Conservation (phyloP, 1,140 invertebrate genomes). For the Ectropis grisescens region DNA sequence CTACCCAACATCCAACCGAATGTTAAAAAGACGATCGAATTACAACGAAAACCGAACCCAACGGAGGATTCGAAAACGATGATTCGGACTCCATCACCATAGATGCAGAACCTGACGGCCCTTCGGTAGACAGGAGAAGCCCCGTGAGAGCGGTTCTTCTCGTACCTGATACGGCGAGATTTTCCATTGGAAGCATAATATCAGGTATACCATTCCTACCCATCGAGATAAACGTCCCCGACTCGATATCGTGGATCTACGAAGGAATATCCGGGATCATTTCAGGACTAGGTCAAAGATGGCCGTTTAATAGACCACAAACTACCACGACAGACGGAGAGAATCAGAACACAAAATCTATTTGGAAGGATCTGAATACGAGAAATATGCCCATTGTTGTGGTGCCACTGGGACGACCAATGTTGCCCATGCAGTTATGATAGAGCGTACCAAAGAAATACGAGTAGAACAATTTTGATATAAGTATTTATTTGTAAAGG, state of each 20-base stretch:
- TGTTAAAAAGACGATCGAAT: slow-evolving; percentile 2
- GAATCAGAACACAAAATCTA: background rate
- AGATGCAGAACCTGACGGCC: slow-evolving; percentile 23
- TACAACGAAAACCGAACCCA: slow-evolving; percentile 7
- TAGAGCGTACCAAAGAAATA: too few species aligned
- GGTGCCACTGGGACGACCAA: slow-evolving; percentile 2
- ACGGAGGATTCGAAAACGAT: slow-evolving; percentile 17
- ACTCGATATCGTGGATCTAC: slow-evolving; percentile 49
- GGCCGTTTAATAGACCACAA: slow-evolving; percentile 24
- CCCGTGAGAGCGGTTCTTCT: slow-evolving; percentile 20
- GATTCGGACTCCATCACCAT: slow-evolving; percentile 36
- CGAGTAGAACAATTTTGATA: too few species aligned
- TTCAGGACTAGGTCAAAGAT: slow-evolving; percentile 34
- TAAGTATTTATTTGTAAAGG: too few species aligned
- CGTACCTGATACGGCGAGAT: slow-evolving; percentile 27
- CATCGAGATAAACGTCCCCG: slow-evolving; percentile 65
- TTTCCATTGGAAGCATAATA: slow-evolving; percentile 45
- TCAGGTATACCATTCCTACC: slow-evolving; percentile 56
- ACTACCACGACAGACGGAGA: background rate
- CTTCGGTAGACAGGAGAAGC: slow-evolving; percentile 13
- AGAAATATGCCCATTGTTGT: slow-evolving; percentile 7
- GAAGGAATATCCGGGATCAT: slow-evolving; percentile 44
- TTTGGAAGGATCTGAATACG: too few species aligned
- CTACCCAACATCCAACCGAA: slow-evolving; percentile 25
- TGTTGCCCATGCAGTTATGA: slow-evolving; percentile 2